Conservation (phyloP, 2,888 invertebrate genomes). For the Thysanoteuthis rhombus region DNA sequence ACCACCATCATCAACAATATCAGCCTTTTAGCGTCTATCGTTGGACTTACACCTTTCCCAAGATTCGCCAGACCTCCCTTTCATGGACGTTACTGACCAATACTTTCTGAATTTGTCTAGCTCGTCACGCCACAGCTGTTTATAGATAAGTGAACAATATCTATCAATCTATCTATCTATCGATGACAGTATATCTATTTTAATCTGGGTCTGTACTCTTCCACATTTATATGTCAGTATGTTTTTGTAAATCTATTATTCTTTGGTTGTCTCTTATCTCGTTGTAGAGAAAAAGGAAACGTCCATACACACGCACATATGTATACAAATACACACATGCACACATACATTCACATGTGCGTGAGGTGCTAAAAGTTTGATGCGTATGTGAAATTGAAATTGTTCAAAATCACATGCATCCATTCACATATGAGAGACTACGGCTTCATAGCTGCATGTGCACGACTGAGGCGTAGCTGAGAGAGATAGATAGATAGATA, state of each 20-base stretch:
- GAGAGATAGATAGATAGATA: too few relatives aligned
- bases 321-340: neutral
- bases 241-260: neutral
- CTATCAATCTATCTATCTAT: slow-evolving; percentile 18
- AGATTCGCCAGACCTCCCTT: too few relatives aligned
- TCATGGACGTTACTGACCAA: too few relatives aligned
- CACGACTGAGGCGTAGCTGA: too few relatives aligned
- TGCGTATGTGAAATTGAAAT: neutral
- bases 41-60: too few relatives aligned
- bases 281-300: neutral
- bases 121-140: neutral
- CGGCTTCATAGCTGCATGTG: too few relatives aligned
- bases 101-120: too few relatives aligned
- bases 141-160: neutral
- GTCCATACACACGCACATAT: neutral
- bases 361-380: neutral
- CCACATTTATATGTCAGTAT: neutral
- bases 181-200: neutral
- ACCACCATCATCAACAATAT: too few relatives aligned
- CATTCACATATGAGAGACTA: too few relatives aligned
- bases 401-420: too few relatives aligned
- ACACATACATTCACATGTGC: too few relatives aligned
- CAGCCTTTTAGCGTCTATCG: too few relatives aligned
- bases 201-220: neutral
- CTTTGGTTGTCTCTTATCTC: neutral